Conservation (phyloP, 1,140 invertebrate genomes). For the Zaprionus kolodkinae region DNA sequence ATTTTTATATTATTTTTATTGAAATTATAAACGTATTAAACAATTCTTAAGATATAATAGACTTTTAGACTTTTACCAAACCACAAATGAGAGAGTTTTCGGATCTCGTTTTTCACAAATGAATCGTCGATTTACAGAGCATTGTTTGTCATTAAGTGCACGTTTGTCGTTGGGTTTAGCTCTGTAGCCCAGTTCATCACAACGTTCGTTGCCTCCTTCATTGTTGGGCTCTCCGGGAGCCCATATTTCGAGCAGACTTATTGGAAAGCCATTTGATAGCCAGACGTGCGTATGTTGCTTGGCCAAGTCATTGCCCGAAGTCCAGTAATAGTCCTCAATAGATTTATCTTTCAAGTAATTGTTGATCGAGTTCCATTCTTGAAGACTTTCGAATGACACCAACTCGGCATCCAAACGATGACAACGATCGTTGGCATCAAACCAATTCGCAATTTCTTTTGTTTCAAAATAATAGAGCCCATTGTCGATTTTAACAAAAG, state of each 20-base stretch:
- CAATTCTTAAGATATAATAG: too few species aligned
- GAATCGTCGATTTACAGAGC: not conserved
- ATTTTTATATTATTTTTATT: too few species aligned
- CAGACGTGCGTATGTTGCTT: not conserved
- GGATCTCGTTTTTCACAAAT: conserved; percentile 53
- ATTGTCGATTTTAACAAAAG: not conserved
- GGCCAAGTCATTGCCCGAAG: not conserved
- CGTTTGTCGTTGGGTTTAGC: not conserved
- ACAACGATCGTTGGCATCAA: not conserved
- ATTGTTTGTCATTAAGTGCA: not conserved
- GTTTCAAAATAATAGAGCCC: not conserved
- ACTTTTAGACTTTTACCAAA: conserved; percentile 1
- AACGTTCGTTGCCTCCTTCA: not conserved
- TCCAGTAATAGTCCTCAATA: not conserved
- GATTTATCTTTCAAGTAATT: not conserved
- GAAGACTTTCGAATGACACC: not conserved
- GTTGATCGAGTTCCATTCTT: not conserved
- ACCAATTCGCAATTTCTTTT: not conserved
- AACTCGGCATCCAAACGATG: not conserved
- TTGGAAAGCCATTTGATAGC: not conserved
- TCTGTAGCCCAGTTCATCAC: not conserved
- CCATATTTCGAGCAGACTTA: not conserved
- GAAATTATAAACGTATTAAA: too few species aligned
- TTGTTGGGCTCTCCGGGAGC: not conserved
- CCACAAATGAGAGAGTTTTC: conserved; percentile 57